Conservation (phyloP, 1,140 invertebrate species). For the Solenopsis fugax region DNA sequence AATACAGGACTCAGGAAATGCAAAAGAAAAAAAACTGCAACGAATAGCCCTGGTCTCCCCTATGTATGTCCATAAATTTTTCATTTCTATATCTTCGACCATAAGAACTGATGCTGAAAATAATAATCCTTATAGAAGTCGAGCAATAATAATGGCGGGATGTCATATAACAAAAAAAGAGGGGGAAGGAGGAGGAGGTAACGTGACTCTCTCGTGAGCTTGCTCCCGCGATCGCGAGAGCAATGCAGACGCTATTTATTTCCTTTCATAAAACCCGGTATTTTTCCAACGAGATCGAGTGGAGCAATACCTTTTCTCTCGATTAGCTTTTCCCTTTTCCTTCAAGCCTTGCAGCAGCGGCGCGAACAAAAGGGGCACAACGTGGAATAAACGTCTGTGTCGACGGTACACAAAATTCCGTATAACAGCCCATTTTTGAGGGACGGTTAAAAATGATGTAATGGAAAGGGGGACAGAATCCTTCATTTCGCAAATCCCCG, state of each 20-base stretch:
- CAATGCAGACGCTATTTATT: slow-evolving; percentile 45
- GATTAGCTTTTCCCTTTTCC: slow-evolving; percentile 58
- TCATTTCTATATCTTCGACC: not conserved
- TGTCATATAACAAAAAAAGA: slow-evolving; percentile 4
- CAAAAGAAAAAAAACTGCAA: too few relatives aligned
- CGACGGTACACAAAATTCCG: slow-evolving; percentile 41
- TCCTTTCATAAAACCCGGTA: slow-evolving; percentile 53
- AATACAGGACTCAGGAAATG: too few relatives aligned
- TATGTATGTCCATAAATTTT: not conserved
- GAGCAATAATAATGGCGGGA: slow-evolving; percentile 33
- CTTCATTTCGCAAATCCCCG: slow-evolving; percentile 42
- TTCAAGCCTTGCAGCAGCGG: not conserved
- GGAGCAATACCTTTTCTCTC: slow-evolving; percentile 62
- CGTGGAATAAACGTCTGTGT: slow-evolving; percentile 50
- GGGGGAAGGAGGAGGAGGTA: not conserved
- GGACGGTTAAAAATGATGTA: not conserved
- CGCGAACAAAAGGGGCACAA: slow-evolving; percentile 41
- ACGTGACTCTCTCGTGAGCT: not conserved
- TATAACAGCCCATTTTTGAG: slow-evolving; percentile 39
- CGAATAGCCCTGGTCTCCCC: too few relatives aligned
- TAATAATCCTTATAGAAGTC: slow-evolving; percentile 38
- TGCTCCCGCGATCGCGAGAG: slow-evolving; percentile 48
- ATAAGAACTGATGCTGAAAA: slow-evolving; percentile 24
- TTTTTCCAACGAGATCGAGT: slow-evolving; percentile 63
- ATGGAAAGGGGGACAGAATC: too few relatives aligned